Conservation (phyloP, 2,113 vertebrate species). For the Hiodon tergisus region DNA sequence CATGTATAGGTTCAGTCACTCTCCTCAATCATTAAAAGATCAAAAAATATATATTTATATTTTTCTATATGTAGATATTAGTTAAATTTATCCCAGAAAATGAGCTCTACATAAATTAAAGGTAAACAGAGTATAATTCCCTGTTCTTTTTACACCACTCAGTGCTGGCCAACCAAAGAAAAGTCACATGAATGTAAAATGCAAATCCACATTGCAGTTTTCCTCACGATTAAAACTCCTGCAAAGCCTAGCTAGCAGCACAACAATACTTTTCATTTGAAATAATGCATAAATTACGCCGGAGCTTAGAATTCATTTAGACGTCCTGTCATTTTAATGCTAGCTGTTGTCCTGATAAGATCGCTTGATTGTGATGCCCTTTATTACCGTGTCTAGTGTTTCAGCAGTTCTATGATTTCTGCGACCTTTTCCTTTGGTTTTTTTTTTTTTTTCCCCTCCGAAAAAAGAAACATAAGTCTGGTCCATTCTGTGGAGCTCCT, state of each 20-base stretch:
- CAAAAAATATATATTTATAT: too few species aligned
- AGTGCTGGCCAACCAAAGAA: slow-evolving; percentile 10
- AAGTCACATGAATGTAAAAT: slow-evolving; percentile 25
- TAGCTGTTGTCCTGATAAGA: slow-evolving; percentile 46
- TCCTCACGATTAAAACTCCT: slow-evolving; percentile 36
- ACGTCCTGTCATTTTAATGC: slow-evolving; percentile 47
- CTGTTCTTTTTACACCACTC: not conserved
- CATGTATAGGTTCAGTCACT: not conserved
- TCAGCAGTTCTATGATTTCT: slow-evolving; percentile 54
- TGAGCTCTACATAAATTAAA: not conserved
- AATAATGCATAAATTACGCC: slow-evolving; percentile 40
- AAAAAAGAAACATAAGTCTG: slow-evolving; percentile 37
- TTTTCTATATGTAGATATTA: too few species aligned
- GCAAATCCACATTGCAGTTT: slow-evolving; percentile 29
- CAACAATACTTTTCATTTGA: slow-evolving; percentile 43
- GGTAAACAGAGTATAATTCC: not conserved
- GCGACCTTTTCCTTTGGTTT: slow-evolving; percentile 57
- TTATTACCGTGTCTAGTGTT: slow-evolving; percentile 57
- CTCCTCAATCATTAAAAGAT: not conserved
- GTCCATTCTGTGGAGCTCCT: slow-evolving; percentile 35
- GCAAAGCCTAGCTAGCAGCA: slow-evolving; percentile 31
- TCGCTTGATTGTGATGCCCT: slow-evolving; percentile 58
- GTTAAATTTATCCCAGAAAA: not conserved
- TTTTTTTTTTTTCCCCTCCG: slow-evolving; percentile 33
- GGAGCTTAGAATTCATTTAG: slow-evolving; percentile 33